Conservation (phyloP, 2,888 invertebrate species). For the Oscheius sp. region DNA sequence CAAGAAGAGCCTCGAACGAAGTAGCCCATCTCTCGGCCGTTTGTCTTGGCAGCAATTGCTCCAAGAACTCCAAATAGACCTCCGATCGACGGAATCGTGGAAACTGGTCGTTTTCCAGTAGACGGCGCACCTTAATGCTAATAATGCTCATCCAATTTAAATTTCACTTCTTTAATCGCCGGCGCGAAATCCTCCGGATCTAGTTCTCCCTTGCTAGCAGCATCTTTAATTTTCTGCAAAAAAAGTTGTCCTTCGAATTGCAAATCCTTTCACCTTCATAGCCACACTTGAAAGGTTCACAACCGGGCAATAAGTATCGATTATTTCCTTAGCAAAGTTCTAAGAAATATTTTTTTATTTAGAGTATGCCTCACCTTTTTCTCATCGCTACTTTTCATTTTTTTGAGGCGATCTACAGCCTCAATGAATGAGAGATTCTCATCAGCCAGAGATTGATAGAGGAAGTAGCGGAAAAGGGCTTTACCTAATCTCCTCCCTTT, state of each 20-base stretch:
- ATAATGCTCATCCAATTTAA: neutral
- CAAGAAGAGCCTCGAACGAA: conserved; percentile 65
- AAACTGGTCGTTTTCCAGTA: conserved; percentile 69
- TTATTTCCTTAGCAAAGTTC: conserved; percentile 56
- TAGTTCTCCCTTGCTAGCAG: conserved; percentile 52
- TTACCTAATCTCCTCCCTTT: conserved; percentile 52
- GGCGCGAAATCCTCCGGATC: conserved; percentile 61
- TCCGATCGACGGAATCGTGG: conserved; percentile 68
- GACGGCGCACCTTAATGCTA: conserved; percentile 52
- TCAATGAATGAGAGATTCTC: conserved; percentile 68
- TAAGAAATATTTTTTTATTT: neutral
- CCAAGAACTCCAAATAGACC: conserved; percentile 55
- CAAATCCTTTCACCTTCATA: conserved; percentile 50
- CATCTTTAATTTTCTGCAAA: conserved; percentile 53
- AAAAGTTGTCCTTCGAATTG: neutral
- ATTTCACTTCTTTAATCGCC: conserved; percentile 58
- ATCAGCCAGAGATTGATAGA: conserved; percentile 66
- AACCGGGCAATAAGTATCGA: conserved; percentile 57
- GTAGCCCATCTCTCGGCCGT: conserved; percentile 68
- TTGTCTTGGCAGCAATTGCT: conserved; percentile 61
- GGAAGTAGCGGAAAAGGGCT: conserved; percentile 66
- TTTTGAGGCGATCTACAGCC: conserved; percentile 62
- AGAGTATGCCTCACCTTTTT: conserved; percentile 39
- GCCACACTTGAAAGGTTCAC: conserved; percentile 64
- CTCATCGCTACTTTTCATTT: conserved; percentile 61